A percentile compares a stretch with the other conserved stretches of the same genome.
Evolutionary conservation across 2,888 invertebrate genomes (phyloP).

Genomic region (Gortyna flavago): DNA sequence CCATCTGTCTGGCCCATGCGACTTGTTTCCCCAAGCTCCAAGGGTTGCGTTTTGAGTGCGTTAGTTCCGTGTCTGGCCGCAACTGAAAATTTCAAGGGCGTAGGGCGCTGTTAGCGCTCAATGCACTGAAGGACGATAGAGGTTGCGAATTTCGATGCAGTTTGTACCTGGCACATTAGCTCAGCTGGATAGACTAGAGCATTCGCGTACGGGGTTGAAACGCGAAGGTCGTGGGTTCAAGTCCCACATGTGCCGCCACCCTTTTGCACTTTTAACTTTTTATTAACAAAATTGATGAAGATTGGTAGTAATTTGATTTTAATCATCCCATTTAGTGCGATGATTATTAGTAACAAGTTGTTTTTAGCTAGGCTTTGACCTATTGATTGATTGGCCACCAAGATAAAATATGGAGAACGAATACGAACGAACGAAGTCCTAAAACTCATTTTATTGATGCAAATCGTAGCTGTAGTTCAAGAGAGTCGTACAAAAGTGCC

Average conservation of each 20-base stretch:
- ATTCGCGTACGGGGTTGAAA: slow-evolving; percentile 44
- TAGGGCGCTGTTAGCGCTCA: slow-evolving; percentile 24
- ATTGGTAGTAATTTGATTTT: background rate
- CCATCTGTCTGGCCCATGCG: background rate
- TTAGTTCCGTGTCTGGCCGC: slow-evolving; percentile 16
- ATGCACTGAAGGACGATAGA: slow-evolving; percentile 16
- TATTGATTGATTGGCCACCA: background rate
- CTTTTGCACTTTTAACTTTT: slow-evolving; percentile 8
- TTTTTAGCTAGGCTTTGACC: too few relatives aligned
- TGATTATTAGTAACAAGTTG: background rate
- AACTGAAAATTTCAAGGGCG: background rate
- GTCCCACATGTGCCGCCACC: slow-evolving; percentile 42
- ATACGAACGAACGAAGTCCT: background rate
- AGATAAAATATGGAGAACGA: background rate
- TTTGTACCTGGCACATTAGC: slow-evolving; percentile 43
- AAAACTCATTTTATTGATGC: background rate
- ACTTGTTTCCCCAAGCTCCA: background rate
- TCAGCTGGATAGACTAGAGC: slow-evolving; percentile 47
- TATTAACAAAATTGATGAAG: background rate
- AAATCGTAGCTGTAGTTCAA: background rate
- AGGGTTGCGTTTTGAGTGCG: background rate
- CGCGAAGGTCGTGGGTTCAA: slow-evolving; percentile 48
- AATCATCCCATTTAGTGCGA: background rate
- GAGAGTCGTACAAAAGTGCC: background rate
- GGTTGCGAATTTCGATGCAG: background rate